A percentile compares a stretch with the other conserved stretches of the same genome.
Conservation (phyloP, 1,140 invertebrate genomes). For the Neomicropteryx cornuta region DNA sequence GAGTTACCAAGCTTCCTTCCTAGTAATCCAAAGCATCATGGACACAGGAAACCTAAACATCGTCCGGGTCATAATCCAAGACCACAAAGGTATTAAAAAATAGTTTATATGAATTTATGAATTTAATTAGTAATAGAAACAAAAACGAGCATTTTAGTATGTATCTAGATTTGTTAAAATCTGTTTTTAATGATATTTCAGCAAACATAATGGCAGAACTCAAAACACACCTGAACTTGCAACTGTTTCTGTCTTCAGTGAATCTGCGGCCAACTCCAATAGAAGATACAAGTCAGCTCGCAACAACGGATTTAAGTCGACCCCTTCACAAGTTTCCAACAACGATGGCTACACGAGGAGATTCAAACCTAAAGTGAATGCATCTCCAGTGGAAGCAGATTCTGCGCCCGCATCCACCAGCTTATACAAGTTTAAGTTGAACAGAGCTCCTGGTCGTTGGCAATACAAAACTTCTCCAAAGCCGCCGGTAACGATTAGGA, state of each 20-base stretch:
- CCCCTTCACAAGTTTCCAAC: conserved; percentile 29
- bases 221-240: conserved; percentile 40
- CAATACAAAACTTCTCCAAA: conserved; percentile 81
- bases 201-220: conserved; percentile 36
- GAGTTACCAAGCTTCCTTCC: conserved; percentile 18
- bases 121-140: background rate
- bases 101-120: no score
- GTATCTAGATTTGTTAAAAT: conserved; percentile 1
- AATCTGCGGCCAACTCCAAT: conserved; percentile 36
- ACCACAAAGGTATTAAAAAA: no score
- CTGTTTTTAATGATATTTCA: conserved; percentile 27
- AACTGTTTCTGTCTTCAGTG: conserved; percentile 52
- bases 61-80: no score
- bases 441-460: conserved; percentile 69
- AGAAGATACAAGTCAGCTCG: conserved; percentile 31
- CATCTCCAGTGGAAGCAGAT: conserved; percentile 40
- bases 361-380: conserved; percentile 47
- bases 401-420: conserved; percentile 38
- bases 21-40: no score
- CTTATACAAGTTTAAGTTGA: conserved; percentile 63
- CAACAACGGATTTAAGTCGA: conserved; percentile 31
- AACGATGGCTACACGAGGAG: conserved; percentile 39
- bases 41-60: conserved; percentile 37
- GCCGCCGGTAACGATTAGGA: conserved; percentile 70
- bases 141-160: background rate